Evolutionary conservation across 37 sponge, comb jelly and placozoan genomes (phyloP).

Genomic region (Geodia barretti): DNA sequence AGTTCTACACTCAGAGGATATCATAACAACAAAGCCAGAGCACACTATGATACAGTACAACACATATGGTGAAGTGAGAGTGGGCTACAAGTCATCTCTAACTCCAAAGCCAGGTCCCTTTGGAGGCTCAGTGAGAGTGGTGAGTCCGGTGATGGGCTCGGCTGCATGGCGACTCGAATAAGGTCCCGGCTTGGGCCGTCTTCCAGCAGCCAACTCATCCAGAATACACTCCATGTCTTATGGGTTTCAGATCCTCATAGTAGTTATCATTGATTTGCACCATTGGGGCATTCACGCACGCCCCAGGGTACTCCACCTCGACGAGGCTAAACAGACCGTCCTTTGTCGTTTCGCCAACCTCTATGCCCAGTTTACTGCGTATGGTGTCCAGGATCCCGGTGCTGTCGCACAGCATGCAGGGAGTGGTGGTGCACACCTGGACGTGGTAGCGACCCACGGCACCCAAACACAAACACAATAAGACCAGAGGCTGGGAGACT

Average conservation of each 20-base stretch:
- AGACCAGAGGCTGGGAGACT: too few species aligned
- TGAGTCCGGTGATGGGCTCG: constrained; percentile 92
- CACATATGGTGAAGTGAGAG: too few species aligned
- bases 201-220: constrained; percentile 78
- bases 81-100: constrained; percentile 67
- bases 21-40: too few species aligned
- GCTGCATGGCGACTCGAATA: constrained; percentile 81
- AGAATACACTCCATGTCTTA: constrained; percentile 86
- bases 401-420: constrained; percentile 95
- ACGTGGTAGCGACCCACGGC: constrained; percentile 95
- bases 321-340: constrained; percentile 90
- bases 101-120: constrained; percentile 95
- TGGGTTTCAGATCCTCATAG: constrained; percentile 86
- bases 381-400: constrained; percentile 75
- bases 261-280: constrained; percentile 94
- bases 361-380: constrained; percentile 75
- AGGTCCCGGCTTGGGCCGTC: constrained; percentile 82
- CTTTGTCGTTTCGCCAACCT: constrained; percentile 86
- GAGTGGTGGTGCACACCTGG: constrained; percentile 97
- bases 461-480: too few species aligned
- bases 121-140: constrained; percentile 88
- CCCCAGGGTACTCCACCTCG: constrained; percentile 98
- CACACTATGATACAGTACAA: too few species aligned
- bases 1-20: too few species aligned
- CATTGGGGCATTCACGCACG: constrained; percentile 99